Evolutionary conservation across 2,888 invertebrate genomes (phyloP), one percentile per base, ranked within the genome.

Genomic region (Morpho helenor): DNA sequence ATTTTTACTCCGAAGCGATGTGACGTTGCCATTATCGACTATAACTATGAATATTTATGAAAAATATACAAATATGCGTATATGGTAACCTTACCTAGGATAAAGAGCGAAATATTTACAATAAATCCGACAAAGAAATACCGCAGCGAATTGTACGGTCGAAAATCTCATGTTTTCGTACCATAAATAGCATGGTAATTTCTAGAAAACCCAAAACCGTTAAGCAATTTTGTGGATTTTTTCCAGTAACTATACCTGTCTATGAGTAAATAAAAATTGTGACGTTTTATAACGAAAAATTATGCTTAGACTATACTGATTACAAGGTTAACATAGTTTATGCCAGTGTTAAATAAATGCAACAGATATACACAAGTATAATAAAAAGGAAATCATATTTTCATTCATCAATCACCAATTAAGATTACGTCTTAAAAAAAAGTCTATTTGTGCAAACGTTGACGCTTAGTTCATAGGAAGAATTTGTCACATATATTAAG

Each of bases 41-140:
- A 75, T 66, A 65, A 68, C 61, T 68, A 64, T 70, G 71, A 45
- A 65, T 66, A 65, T 66, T 68, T 79, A 83, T 85, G 84, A 82
- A 85, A 82, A 88, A 87, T 87, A 84, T 88, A 88, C 87, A 88
- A 84, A 82, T 78, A 69, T 74, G 80, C 70, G 66, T 79, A 76
- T 58, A 79, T 73, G 75, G 74, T 81, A 79, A 82, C 74, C 80
- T 82, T 83, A 83, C 54, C 51, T 80, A 79, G 64, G 68, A 68
- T 7, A 59, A 72, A 71, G 67, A 72, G 71, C 74, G 71, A 74
- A 67, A 68, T 87, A 87, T 87, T 77, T 87, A 87, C 87, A 87
- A 69, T 71, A 68, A 61, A 61, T 53, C 41, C 48, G 52, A 57
- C 39, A 10, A 51, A 51, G 40, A 42, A 52, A 52, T 63, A 66